A percentile compares a stretch with the other conserved stretches of the same genome.
These are phyloP conservation scores for Mugil cephalus DNA, from an alignment of 2,113 vertebrate species.

Conservation along the genomic window DNA sequence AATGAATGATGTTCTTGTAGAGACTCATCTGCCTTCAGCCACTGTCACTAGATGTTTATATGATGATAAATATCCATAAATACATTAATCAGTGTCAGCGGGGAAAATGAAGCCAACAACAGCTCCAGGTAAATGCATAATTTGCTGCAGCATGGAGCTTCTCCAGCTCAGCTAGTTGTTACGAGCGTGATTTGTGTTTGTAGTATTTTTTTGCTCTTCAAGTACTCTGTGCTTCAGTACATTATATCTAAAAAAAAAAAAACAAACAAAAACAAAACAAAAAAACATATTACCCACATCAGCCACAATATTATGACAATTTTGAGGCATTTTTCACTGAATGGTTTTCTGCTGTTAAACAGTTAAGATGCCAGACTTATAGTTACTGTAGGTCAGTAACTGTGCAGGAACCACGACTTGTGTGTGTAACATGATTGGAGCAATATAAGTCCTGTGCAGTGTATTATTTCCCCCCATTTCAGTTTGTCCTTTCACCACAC, in stretches of 20 bases:
- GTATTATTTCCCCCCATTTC: conserved; percentile 2
- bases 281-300: too few relatives aligned
- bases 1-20: conserved; percentile 17
- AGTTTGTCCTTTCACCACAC: conserved; percentile 28
- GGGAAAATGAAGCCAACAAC: conserved; percentile 5
- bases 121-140: conserved; percentile 7
- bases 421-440: conserved; percentile 46
- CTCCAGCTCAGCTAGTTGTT: background rate
- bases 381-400: conserved; percentile 29
- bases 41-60: conserved; percentile 19
- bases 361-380: conserved; percentile 9
- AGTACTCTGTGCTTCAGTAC: background rate
- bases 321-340: background rate
- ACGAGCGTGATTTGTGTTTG: too few relatives aligned
- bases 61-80: conserved; percentile 42
- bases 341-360: conserved; percentile 13
- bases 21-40: conserved; percentile 16
- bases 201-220: background rate
- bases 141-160: background rate
- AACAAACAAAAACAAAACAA: too few relatives aligned
- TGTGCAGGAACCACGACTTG: conserved; percentile 23
- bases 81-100: conserved; percentile 18
- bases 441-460: conserved; percentile 28
- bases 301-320: background rate
- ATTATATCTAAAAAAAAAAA: background rate